phyloP scores from a whole-genome alignment of 2,797 vertebrate species.

The Microctenopoma steveboyesi region DNA sequence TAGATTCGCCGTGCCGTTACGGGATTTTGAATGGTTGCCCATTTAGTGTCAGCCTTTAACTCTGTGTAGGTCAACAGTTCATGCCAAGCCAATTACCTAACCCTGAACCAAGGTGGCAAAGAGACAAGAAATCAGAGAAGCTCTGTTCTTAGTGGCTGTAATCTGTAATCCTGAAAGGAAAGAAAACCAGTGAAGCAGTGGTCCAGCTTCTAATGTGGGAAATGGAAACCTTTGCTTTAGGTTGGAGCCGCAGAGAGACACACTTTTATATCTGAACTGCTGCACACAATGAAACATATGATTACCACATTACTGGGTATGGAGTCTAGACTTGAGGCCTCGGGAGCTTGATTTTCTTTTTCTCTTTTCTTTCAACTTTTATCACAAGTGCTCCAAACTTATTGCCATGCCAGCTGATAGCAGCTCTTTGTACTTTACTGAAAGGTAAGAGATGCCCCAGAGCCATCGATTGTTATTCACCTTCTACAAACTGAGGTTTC shows the following conservation, averaged over 20 bases:
- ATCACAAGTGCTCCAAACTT: slow-evolving; percentile 42
- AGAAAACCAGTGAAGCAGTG: slow-evolving; percentile 23
- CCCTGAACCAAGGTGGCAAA: slow-evolving; percentile 43
- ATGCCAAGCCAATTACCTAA: slow-evolving; percentile 72
- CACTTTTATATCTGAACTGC: slow-evolving; percentile 16
- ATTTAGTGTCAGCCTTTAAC: slow-evolving; percentile 13
- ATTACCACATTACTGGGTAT: slow-evolving; percentile 35
- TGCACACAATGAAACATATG: slow-evolving; percentile 40
- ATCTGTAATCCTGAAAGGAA: slow-evolving; percentile 40
- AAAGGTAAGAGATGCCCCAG: slow-evolving; percentile 29
- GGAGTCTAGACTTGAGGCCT: slow-evolving; percentile 53
- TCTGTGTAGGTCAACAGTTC: slow-evolving; percentile 22
- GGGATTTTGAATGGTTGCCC: slow-evolving; percentile 34
- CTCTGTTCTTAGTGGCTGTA: slow-evolving; percentile 28
- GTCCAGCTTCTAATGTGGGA: slow-evolving; percentile 42
- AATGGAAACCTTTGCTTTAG: slow-evolving; percentile 17
- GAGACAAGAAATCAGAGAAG: slow-evolving; percentile 33
- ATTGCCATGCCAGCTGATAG: slow-evolving; percentile 49
- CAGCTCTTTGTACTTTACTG: slow-evolving; percentile 47
- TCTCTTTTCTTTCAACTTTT: slow-evolving; percentile 48
- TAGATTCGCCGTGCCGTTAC: slow-evolving; percentile 15
- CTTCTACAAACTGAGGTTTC: slow-evolving; percentile 21
- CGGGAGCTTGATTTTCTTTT: slow-evolving; percentile 26
- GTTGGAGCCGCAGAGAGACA: slow-evolving; percentile 8
- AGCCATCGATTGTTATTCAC: slow-evolving; percentile 44